phyloP scores from a whole-genome alignment of 2,113 vertebrate genomes.

The Microtus oregoni region DNA sequence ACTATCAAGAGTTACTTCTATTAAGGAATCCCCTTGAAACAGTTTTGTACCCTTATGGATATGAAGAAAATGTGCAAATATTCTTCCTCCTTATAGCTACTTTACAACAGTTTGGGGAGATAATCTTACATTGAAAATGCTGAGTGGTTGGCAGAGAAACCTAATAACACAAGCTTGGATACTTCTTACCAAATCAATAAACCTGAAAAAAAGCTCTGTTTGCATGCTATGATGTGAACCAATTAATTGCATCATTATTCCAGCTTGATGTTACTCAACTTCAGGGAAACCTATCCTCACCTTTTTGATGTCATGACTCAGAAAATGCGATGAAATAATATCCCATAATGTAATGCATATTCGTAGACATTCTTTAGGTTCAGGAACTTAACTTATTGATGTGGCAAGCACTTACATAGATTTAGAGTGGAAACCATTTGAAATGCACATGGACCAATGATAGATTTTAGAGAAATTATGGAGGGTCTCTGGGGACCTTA shows the following conservation, averaged over 20 bases:
- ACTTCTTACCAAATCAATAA: background rate
- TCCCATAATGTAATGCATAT: background rate
- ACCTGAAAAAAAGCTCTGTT: background rate
- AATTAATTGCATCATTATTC: background rate
- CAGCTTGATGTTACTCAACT: background rate
- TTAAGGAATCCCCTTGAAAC: background rate
- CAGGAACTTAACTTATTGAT: background rate
- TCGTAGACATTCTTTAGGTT: background rate
- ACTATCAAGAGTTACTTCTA: background rate
- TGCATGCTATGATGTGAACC: background rate
- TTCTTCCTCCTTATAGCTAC: background rate
- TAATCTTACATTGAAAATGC: background rate
- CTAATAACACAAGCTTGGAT: background rate
- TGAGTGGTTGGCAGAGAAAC: background rate
- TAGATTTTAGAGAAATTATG: background rate
- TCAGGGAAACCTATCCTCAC: background rate
- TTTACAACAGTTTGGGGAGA: background rate
- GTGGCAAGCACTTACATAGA: background rate
- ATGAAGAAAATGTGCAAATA: background rate
- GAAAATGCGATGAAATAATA: background rate
- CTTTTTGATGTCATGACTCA: background rate
- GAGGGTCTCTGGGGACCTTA: background rate
- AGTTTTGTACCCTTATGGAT: background rate
- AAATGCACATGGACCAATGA: background rate
- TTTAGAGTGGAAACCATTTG: background rate